Evolutionary conservation across 2,113 vertebrate species (phyloP).

Genomic region (Eurypyga helias): DNA sequence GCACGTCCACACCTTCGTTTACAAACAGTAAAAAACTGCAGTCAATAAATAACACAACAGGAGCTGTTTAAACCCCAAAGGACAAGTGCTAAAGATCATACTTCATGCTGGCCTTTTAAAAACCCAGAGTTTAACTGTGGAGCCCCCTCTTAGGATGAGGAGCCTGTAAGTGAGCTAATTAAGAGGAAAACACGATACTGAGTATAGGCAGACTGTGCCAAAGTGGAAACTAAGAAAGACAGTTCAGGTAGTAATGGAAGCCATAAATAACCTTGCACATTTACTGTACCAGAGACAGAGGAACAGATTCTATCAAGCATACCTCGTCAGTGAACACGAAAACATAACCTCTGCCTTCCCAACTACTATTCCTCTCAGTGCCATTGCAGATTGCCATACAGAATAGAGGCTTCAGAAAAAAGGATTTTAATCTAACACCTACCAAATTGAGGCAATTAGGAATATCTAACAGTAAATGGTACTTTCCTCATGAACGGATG

Average conservation of each 20-base stretch:
- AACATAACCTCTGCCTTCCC: neutral
- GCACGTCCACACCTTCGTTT: neutral
- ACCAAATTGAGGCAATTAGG: neutral
- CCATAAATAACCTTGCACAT: neutral
- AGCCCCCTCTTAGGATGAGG: neutral
- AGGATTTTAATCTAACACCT: neutral
- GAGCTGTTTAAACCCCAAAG: neutral
- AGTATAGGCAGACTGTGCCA: neutral
- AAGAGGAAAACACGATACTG: neutral
- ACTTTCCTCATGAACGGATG: neutral
- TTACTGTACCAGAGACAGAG: neutral
- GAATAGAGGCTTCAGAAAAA: neutral
- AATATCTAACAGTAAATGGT: neutral
- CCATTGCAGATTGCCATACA: neutral
- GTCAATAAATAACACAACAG: neutral
- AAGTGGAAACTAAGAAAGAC: neutral
- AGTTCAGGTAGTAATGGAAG: neutral
- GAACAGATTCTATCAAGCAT: neutral
- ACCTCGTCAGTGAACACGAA: neutral
- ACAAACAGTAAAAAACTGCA: neutral
- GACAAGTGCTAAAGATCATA: neutral
- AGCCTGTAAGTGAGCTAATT: neutral
- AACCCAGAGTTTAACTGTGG: neutral
- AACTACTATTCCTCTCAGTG: neutral
- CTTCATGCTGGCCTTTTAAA: neutral